phyloP scores from a whole-genome alignment of 53 echinoderm and acorn worm species.

The Paelopatides confundens region DNA sequence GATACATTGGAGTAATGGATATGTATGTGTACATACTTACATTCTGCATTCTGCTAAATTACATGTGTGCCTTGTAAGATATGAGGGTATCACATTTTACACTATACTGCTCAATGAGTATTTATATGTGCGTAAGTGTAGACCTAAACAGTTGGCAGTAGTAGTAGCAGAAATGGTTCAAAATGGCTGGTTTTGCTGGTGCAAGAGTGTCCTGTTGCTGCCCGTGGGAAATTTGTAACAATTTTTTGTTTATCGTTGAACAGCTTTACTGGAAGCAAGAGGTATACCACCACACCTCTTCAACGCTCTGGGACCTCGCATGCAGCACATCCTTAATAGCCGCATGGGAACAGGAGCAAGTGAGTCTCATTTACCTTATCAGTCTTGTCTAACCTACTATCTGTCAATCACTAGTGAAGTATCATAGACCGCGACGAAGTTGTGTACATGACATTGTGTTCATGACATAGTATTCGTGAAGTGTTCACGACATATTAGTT shows the following conservation, averaged over 20 bases:
- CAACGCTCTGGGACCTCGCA: constrained; percentile 97
- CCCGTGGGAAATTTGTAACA: neutral
- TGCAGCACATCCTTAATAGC: constrained; percentile 98
- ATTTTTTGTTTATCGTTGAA: neutral
- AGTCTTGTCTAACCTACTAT: too few species aligned
- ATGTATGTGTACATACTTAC: too few species aligned
- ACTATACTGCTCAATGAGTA: neutral
- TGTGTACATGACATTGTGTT: too few species aligned
- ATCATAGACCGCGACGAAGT: too few species aligned
- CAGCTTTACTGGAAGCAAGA: constrained; percentile 95
- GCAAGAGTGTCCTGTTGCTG: neutral
- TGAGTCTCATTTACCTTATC: constrained; percentile 53
- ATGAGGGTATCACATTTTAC: neutral
- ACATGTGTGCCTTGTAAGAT: neutral
- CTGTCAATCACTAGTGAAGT: neutral
- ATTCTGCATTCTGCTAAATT: too few species aligned
- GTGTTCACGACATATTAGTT: too few species aligned
- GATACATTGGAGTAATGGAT: too few species aligned
- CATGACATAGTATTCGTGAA: too few species aligned
- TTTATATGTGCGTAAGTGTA: neutral
- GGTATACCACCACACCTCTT: constrained; percentile 98
- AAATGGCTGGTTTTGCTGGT: neutral
- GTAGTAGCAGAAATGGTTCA: neutral
- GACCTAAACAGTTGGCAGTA: too few species aligned
- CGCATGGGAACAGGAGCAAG: constrained; percentile 99